These are phyloP conservation scores for Lagorchestes hirsutus DNA, from an alignment of 2,797 vertebrate species.

Conservation along the genomic window DNA sequence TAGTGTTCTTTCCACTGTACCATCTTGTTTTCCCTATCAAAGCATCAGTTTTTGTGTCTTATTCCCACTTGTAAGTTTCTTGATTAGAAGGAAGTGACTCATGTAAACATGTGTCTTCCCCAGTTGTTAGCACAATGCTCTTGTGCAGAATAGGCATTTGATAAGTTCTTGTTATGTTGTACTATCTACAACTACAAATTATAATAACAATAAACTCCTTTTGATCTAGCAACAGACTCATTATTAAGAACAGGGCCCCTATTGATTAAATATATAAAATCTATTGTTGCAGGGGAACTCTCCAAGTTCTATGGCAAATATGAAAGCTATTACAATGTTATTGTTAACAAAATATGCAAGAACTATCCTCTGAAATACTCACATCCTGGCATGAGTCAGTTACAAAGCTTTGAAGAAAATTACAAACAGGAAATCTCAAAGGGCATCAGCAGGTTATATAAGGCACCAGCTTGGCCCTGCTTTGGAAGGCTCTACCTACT, in stretches of 20 bases:
- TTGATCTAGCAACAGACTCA: constrained; percentile 35
- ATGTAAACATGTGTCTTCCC: not conserved
- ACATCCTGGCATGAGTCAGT: constrained; percentile 57
- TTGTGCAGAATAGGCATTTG: not conserved
- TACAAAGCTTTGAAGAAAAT: constrained; percentile 45
- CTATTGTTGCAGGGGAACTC: constrained; percentile 32
- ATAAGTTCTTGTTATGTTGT: not conserved
- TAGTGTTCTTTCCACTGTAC: not conserved
- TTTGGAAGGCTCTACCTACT: constrained; percentile 60
- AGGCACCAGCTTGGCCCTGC: constrained; percentile 53
- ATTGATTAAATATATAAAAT: constrained; percentile 31
- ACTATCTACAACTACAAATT: not conserved
- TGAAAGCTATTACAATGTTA: constrained; percentile 23
- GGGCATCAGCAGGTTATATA: constrained; percentile 49
- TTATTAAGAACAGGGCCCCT: not conserved
- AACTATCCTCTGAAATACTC: constrained; percentile 17
- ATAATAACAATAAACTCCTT: constrained; percentile 45
- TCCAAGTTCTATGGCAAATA: not conserved
- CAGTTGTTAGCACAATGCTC: not conserved
- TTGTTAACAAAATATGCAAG: not conserved
- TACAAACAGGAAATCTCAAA: constrained; percentile 64
- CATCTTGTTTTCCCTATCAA: not conserved
- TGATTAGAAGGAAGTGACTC: not conserved
- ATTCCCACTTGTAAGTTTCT: not conserved
- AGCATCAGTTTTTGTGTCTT: not conserved